Conservation (phyloP, 2,888 invertebrate species). For the Brachyopa scutellaris region DNA sequence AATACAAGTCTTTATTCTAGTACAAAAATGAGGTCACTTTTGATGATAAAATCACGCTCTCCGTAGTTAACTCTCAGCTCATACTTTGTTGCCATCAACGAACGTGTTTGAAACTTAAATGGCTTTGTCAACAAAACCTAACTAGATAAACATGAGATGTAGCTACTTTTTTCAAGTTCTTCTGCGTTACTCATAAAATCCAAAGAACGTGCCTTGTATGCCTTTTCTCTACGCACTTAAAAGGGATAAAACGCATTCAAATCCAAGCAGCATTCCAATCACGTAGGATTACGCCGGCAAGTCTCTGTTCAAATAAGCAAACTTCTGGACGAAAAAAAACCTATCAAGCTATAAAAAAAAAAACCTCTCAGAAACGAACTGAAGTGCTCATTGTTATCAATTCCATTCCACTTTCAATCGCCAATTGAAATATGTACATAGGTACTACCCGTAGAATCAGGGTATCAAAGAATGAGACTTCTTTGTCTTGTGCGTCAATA, state of each 20-base stretch:
- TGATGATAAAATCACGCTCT: no score
- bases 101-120: conserved; percentile 31
- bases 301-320: background rate
- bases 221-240: conserved; percentile 8
- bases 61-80: background rate
- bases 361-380: no score
- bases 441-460: background rate
- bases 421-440: conserved; percentile 35
- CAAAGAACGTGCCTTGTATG: conserved; percentile 43
- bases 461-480: background rate
- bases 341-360: no score
- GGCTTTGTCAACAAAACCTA: conserved; percentile 42
- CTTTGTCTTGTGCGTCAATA: background rate
- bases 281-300: conserved; percentile 48
- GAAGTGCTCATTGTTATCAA: conserved; percentile 34
- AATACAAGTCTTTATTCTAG: background rate
- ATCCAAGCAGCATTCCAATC: conserved; percentile 43
- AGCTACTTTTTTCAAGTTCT: background rate
- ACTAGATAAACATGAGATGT: conserved; percentile 32
- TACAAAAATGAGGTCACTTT: background rate
- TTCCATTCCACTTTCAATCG: conserved; percentile 2
- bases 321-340: background rate
- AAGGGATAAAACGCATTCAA: conserved; percentile 11
- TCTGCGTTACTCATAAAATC: conserved; percentile 41
- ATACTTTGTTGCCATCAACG: background rate